Base-by-base conservation (phyloP, 2,797 vertebrate species). In the Dryobates pubescens region DNA sequence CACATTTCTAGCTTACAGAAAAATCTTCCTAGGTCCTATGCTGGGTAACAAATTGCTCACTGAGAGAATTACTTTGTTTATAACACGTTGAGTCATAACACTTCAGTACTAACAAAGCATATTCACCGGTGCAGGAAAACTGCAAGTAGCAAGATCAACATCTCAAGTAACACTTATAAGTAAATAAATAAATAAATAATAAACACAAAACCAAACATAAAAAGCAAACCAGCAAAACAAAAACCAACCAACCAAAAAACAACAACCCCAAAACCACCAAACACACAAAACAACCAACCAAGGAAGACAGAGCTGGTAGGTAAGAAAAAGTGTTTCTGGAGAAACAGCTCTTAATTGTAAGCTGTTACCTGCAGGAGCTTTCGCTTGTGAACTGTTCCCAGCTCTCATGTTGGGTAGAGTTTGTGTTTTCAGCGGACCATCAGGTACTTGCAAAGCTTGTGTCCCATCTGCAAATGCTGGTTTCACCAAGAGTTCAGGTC, bases 401-500 rank as follows among this genome's bases (percentile, higher is more conserved):
- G 96, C 94, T 92, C 97, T 97, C 97, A 98, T 97, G 64, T 97
- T 98, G 38, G 98, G 98, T 57, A 98, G 94, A 0, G 98, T 98
- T 72, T 98, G 98, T 17, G 97, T 95, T 72, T 98, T 98, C 29
- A 98, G 81, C 2, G 94, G 96, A 57, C 97, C 97, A 81, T 98
- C 98, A 13, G 96, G 83, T 16, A 96, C 87, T 70, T 98, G 99
- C 65, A 97, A 91, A 26, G 98, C 97, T 88, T 98, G 95, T 10
- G 98, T 97, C 17, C 98, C 98, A 77, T 99, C 99, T 3, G 98
- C 98, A 97, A 98, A 98, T 3, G 98, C 97, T 27, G 99, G 98
- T 95, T 99, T 99, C 75, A 99, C 98, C 71, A 98, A 92, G 79
- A 98, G 97, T 36, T 99, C 99, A 5, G 98, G 98, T 93, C 98